Base-by-base conservation (phyloP, 2,888 invertebrate species). In the Dolomedes plantarius region DNA sequence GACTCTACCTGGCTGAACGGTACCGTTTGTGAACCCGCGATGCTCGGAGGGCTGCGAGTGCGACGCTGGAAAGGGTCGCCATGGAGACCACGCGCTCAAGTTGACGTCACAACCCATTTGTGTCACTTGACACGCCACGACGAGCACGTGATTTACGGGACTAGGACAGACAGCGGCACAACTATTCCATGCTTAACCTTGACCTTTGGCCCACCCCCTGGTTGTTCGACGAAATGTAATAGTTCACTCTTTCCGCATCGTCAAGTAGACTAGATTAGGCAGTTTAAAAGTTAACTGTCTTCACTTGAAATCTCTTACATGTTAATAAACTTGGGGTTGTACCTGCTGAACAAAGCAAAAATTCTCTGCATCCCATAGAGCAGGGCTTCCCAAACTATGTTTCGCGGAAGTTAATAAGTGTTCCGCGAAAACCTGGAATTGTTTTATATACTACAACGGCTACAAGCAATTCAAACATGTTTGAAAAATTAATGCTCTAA, bases 41-140 rank as follows among this genome's bases (percentile, higher is more conserved):
- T 2, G 0, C 16, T 19, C 19, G 56, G 56, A 23, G 56, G 1
- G 23, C 56, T 56, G n/a, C 19, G 56, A 56, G 23, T 23, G 16
- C 56, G 56, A 56, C 56, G 56, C 56, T 56, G 56, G 1, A 56
- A 56, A 19, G 3, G 5, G 56, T 56, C 23, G 23, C 56, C 56
- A 56, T 56, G 56, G 56, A 56, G 56, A 56, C 56, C 36, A 11
- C 56, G 56, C 16, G 56, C 56, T 56, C 23, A 23, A 23, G 13
- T 9, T 75, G 76, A 83, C 82, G 82, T 83, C 82, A 83, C 82
- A 83, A 72, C 50, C 72, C 64, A 76, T 83, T 83, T 83, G 71
- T 83, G 82, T 83, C 82, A 83, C 80, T 81, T 81, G 75, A 82
- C 82, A 76, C 82, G 82, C 71, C 82, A 76, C 75, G 75, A 64